These are phyloP conservation scores for Zelleria hepariella DNA, from an alignment of 2,888 invertebrate species.

Conservation along the genomic window DNA sequence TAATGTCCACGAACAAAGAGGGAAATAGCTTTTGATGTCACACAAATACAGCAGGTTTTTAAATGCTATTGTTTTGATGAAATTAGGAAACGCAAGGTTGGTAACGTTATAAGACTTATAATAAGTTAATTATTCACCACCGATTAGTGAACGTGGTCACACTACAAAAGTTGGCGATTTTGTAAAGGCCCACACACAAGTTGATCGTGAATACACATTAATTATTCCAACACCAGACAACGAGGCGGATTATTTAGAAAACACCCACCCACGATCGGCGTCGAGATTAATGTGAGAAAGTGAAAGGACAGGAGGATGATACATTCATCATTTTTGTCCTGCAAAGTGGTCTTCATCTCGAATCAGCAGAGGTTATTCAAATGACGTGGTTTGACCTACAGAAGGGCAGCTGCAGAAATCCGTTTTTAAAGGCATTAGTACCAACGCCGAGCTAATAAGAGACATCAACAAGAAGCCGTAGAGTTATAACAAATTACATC, in stretches of 20 bases:
- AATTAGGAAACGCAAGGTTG: too few relatives aligned
- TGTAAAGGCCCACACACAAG: background rate
- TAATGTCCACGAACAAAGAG: background rate
- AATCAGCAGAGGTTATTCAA: background rate
- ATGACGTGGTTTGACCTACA: too few relatives aligned
- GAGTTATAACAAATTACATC: background rate
- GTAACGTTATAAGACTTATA: too few relatives aligned
- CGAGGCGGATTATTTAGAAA: slow-evolving; percentile 40
- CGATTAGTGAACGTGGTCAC: background rate
- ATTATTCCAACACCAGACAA: slow-evolving; percentile 29
- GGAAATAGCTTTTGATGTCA: background rate
- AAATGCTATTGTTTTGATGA: background rate
- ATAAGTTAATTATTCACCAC: background rate
- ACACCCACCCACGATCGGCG: slow-evolving; percentile 31
- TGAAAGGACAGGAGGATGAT: slow-evolving; percentile 5
- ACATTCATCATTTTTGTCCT: background rate
- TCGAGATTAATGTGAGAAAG: slow-evolving; percentile 35
- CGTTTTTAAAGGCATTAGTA: too few relatives aligned
- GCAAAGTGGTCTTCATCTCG: background rate
- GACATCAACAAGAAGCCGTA: background rate
- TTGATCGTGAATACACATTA: slow-evolving; percentile 22
- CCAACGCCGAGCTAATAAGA: background rate
- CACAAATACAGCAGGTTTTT: background rate
- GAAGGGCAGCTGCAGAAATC: too few relatives aligned
- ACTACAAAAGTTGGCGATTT: background rate